Conservation (phyloP, 2,113 vertebrate genomes). For the Nanorana parkeri region DNA sequence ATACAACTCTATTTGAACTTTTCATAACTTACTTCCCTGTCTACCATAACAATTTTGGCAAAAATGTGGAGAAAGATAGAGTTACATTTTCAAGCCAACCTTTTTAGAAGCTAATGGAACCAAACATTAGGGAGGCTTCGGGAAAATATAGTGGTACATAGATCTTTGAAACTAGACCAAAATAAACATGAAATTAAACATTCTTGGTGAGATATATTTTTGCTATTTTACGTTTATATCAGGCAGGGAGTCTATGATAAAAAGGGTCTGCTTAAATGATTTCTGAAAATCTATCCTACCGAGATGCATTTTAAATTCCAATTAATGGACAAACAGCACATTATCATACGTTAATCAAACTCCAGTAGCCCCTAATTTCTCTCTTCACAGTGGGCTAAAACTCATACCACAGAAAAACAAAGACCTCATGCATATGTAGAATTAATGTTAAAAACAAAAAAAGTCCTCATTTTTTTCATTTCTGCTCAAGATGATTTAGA, state of each 20-base stretch:
- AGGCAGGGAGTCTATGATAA: slow-evolving; percentile 16
- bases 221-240: background rate
- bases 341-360: slow-evolving; percentile 54
- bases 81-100: too few relatives aligned
- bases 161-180: too few relatives aligned
- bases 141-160: too few relatives aligned
- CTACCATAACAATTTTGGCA: too few relatives aligned
- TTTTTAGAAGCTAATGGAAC: too few relatives aligned
- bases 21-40: too few relatives aligned
- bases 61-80: too few relatives aligned
- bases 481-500: background rate
- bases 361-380: slow-evolving; percentile 46
- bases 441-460: slow-evolving; percentile 35
- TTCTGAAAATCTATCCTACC: slow-evolving; percentile 28
- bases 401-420: slow-evolving; percentile 39
- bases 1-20: too few relatives aligned
- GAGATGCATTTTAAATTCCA: slow-evolving; percentile 52
- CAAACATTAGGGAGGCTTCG: too few relatives aligned
- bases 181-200: too few relatives aligned
- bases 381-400: slow-evolving; percentile 42
- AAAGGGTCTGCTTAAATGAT: slow-evolving; percentile 16
- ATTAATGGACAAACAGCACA: slow-evolving; percentile 48
- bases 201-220: background rate
- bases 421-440: slow-evolving; percentile 47
- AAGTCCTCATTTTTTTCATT: slow-evolving; percentile 21